phyloP scores from a whole-genome alignment of 2,888 invertebrate species.

The Sarcophaga carnaria region DNA sequence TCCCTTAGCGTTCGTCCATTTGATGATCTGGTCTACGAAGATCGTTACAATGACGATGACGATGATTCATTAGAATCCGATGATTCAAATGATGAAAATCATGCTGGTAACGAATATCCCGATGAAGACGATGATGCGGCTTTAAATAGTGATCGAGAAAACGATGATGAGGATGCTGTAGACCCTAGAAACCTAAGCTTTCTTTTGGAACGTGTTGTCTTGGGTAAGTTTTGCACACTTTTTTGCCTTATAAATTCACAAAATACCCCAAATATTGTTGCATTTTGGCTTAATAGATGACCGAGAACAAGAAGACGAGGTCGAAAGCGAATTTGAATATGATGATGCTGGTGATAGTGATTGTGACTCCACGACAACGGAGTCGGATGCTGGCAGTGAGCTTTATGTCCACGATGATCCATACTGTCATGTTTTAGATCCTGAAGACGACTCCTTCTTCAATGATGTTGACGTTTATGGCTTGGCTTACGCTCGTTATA shows the following conservation, averaged over 20 bases:
- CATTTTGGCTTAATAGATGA: constrained; percentile 44
- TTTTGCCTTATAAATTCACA: not conserved
- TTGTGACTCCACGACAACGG: constrained; percentile 59
- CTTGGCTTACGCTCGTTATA: constrained; percentile 86
- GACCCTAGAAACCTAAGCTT: constrained; percentile 85
- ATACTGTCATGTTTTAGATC: constrained; percentile 81
- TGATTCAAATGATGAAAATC: constrained; percentile 91
- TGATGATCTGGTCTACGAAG: constrained; percentile 78
- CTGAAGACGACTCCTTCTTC: constrained; percentile 78
- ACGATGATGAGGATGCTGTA: constrained; percentile 83
- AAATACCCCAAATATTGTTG: not conserved
- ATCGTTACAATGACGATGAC: constrained; percentile 77
- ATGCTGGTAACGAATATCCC: constrained; percentile 91
- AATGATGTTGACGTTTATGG: constrained; percentile 84
- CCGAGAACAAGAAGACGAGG: constrained; percentile 69
- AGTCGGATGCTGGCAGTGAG: no score
- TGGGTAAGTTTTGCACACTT: constrained; percentile 73
- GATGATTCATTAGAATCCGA: constrained; percentile 84
- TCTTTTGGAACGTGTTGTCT: constrained; percentile 83
- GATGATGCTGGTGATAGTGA: constrained; percentile 76
- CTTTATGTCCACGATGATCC: constrained; percentile 75
- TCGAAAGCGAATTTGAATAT: constrained; percentile 67
- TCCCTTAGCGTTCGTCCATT: constrained; percentile 76
- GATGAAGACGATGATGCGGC: constrained; percentile 84
- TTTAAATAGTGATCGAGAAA: constrained; percentile 83